Base-by-base conservation (phyloP, 2,888 invertebrate genomes). In the Dendrolimus houi region DNA sequence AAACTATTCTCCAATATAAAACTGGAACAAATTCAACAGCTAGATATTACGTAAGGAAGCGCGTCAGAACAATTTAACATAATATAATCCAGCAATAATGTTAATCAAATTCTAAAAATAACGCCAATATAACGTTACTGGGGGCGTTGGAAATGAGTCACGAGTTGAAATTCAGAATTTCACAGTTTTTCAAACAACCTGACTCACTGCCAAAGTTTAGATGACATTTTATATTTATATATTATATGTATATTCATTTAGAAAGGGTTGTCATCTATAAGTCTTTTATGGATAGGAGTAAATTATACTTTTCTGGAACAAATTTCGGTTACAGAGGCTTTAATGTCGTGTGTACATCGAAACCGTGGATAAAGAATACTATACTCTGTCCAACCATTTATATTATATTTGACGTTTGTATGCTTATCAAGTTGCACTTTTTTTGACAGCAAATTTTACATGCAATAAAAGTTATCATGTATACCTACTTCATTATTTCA, bases 151-250 rank as follows among this genome's bases (percentile, higher is more conserved):
- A 52, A 8, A 55, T 76, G 77, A 75, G 55, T 76, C 75, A 76
- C 56, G 7, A 41, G n/a, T 14, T 9, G 64, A 62, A 62, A 62
- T 67, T 60, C 54, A 60, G 67, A 64, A 64, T 67, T 65, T 67
- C 64, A 68, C 68, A 69, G 62, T 65, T 70, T 74, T 74, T 64
- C 67, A 59, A 64, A 66, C 62, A 67, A 65, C 62, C 69, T 73
- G 75, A 71, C 64, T 60, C 64, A 57, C 57, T 75, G 75, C 77
- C 75, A 77, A 71, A 66, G 59, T 61, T 66, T 65, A 64, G 62
- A 61, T 66, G 66, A 68, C 68, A 64, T 67, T 68, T 70, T 68
- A 76, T 72, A 47, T 47, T 47, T 12, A 47, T 47, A 47, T 47
- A 47, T 10, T 47, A 47, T 9, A 29, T 29, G 47, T 47, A 47